These are phyloP conservation scores for Drosophila insularis DNA, from an alignment of 1,140 invertebrate genomes.

Conservation along the genomic window DNA sequence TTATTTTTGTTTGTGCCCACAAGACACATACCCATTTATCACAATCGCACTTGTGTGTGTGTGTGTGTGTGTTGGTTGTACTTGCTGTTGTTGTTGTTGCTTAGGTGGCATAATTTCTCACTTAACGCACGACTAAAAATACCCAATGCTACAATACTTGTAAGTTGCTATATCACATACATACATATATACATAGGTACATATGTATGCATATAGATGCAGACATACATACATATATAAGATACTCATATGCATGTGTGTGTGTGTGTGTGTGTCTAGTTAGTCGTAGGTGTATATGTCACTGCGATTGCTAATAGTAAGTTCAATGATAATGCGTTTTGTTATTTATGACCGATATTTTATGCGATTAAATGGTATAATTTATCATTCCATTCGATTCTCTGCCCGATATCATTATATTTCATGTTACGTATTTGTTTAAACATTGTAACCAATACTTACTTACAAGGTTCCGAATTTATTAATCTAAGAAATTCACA, in stretches of 20 bases:
- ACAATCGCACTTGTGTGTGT: conserved; percentile 58
- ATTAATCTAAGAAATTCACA: not conserved
- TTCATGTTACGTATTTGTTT: conserved; percentile 14
- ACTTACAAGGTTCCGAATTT: not conserved
- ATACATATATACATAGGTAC: conserved; percentile 36
- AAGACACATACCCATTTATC: conserved; percentile 72
- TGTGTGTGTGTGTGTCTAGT: not conserved
- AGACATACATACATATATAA: conserved; percentile 2
- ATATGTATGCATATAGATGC: not conserved
- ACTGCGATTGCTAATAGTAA: conserved; percentile 73
- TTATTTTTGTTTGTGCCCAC: conserved; percentile 28
- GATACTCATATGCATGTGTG: conserved; percentile 28
- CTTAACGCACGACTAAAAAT: conserved; percentile 78
- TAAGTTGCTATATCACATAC: conserved; percentile 43
- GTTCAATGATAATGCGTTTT: conserved; percentile 73
- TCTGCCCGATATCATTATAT: conserved; percentile 17
- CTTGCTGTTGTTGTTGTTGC: conserved; percentile 31
- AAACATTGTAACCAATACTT: conserved; percentile 16
- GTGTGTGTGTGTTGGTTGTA: conserved; percentile 12
- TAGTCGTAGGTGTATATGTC: conserved; percentile 39
- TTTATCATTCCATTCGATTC: conserved; percentile 57
- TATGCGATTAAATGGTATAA: conserved; percentile 69
- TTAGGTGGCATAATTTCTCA: conserved; percentile 75
- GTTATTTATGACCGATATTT: conserved; percentile 72
- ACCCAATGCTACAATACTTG: conserved; percentile 55